Evolutionary conservation across 1,140 invertebrate species (phyloP).

Genomic region (Myzus persicae): DNA sequence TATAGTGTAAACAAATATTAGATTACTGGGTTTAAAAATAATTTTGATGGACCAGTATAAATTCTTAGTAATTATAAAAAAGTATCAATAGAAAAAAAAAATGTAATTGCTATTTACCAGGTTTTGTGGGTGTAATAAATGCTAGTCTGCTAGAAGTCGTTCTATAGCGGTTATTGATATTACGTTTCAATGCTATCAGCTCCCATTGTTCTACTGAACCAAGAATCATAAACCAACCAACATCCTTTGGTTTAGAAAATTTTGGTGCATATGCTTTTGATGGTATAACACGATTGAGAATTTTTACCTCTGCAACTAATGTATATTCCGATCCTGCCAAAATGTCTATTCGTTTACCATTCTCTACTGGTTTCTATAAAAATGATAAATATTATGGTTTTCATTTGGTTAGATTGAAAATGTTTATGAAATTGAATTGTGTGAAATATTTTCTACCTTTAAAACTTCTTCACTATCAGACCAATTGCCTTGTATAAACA

Average conservation of each 20-base stretch:
- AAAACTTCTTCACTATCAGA: conserved; percentile 35
- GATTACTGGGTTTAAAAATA: neutral
- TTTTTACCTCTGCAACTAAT: conserved; percentile 67
- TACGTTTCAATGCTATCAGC: conserved; percentile 86
- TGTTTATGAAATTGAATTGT: neutral
- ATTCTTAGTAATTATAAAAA: neutral
- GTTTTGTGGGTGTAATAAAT: conserved; percentile 75
- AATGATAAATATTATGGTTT: neutral
- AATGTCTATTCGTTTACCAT: conserved; percentile 42
- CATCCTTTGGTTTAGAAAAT: conserved; percentile 92
- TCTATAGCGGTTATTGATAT: conserved; percentile 63
- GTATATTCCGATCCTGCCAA: conserved; percentile 75
- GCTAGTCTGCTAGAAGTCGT: conserved; percentile 64
- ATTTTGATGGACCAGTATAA: neutral
- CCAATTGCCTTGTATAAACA: conserved; percentile 61
- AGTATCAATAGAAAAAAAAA: neutral
- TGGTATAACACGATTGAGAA: conserved; percentile 65
- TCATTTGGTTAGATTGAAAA: neutral
- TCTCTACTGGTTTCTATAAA: conserved; percentile 15
- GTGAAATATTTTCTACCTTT: conserved; percentile 13
- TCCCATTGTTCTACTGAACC: conserved; percentile 77
- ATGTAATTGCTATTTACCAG: conserved; percentile 65
- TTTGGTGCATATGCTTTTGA: conserved; percentile 78
- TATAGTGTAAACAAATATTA: neutral
- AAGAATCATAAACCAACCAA: conserved; percentile 92